phyloP scores from a whole-genome alignment of 2,113 vertebrate species.

The Rissa tridactyla region DNA sequence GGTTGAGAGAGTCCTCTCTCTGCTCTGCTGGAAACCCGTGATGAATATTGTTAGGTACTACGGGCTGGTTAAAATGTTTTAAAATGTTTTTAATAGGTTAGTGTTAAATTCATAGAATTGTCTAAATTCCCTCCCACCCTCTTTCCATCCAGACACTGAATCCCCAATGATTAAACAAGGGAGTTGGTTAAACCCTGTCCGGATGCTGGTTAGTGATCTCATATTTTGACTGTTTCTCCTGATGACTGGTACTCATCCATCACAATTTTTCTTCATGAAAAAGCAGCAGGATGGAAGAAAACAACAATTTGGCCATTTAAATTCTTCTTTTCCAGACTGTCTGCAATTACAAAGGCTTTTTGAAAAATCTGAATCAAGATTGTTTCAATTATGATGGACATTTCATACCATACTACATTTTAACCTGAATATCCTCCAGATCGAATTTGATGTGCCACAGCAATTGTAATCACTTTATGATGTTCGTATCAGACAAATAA shows the following conservation, averaged over 20 bases:
- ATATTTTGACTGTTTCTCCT: constrained; percentile 52
- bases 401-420: not conserved
- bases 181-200: constrained; percentile 39
- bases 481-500: not conserved
- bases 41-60: not conserved
- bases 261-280: constrained; percentile 20
- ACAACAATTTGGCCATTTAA: not conserved
- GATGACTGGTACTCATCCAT: constrained; percentile 28
- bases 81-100: not conserved
- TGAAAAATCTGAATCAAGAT: constrained; percentile 1
- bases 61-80: not conserved
- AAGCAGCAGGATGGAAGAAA: constrained; percentile 19
- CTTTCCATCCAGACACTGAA: not conserved
- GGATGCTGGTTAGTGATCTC: constrained; percentile 45
- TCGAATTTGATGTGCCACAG: not conserved
- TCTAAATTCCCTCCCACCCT: not conserved
- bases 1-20: not conserved
- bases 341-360: constrained; percentile 28
- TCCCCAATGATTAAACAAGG: constrained; percentile 18
- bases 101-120: not conserved
- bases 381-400: constrained; percentile 10
- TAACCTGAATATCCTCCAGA: constrained; percentile 7
- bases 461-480: not conserved
- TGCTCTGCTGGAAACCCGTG: not conserved
- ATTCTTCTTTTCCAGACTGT: constrained; percentile 28